Evolutionary conservation across 2,888 invertebrate genomes (phyloP).

Genomic region (Troilus luridus): DNA sequence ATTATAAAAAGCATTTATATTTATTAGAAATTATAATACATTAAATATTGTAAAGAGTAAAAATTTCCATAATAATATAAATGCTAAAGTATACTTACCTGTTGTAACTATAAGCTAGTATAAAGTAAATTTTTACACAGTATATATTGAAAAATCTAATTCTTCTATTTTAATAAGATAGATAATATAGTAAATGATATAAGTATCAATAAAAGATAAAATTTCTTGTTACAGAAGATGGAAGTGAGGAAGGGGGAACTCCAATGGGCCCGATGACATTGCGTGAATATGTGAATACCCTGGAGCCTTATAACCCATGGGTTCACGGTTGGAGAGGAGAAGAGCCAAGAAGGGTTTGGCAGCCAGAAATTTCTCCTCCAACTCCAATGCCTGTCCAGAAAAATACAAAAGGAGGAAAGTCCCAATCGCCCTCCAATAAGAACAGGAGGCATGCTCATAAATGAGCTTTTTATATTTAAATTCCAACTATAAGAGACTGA

Average conservation of each 20-base stretch:
- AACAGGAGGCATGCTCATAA: conserved; percentile 53
- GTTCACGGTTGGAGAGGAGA: conserved; percentile 66
- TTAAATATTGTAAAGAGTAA: too few species aligned
- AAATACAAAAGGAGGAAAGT: background rate
- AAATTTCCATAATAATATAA: too few species aligned
- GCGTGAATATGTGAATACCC: conserved; percentile 66
- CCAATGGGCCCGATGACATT: conserved; percentile 66
- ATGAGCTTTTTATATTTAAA: background rate
- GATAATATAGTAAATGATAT: too few species aligned
- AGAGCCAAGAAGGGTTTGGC: conserved; percentile 64
- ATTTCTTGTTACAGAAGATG: conserved; percentile 38
- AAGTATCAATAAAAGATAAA: background rate
- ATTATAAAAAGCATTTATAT: too few species aligned
- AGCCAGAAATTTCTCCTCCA: background rate
- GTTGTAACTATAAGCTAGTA: too few species aligned
- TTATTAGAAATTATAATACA: too few species aligned
- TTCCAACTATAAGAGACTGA: conserved; percentile 37
- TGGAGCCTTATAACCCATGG: conserved; percentile 66
- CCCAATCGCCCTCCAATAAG: conserved; percentile 5
- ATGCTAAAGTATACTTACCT: too few species aligned
- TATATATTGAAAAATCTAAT: too few species aligned
- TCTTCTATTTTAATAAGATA: too few species aligned
- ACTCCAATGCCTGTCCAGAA: background rate
- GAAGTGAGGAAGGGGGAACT: conserved; percentile 54
- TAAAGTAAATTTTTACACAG: too few species aligned